phyloP scores from a whole-genome alignment of 2,113 vertebrate species.

The Brienomyrus longianalis region DNA sequence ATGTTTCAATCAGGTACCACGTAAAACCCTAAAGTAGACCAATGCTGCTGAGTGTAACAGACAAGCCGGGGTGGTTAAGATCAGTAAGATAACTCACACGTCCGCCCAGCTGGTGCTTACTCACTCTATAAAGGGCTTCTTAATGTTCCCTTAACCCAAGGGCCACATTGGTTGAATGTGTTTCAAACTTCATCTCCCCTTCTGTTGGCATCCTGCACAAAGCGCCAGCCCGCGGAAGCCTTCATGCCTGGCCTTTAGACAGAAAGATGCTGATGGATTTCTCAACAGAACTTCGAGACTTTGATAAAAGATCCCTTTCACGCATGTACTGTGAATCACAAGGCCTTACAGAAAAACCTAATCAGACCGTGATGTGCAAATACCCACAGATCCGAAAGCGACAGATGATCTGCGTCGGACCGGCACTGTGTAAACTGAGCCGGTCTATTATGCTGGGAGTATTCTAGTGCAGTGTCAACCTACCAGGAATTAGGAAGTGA shows the following conservation, averaged over 20 bases:
- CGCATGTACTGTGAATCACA: neutral
- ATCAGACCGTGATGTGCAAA: neutral
- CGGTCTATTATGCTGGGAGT: neutral
- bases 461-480: too few species aligned
- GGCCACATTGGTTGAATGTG: neutral
- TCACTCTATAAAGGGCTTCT: neutral
- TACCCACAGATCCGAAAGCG: neutral
- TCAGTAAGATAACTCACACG: neutral
- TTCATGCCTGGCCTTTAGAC: slow-evolving; percentile 28
- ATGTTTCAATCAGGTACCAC: neutral
- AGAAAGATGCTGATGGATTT: slow-evolving; percentile 46
- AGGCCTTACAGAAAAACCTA: neutral
- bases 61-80: neutral
- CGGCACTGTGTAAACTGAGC: neutral
- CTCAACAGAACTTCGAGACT: slow-evolving; percentile 41
- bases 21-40: neutral
- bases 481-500: neutral
- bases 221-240: slow-evolving; percentile 32
- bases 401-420: neutral
- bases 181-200: slow-evolving; percentile 37
- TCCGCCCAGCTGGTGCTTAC: neutral
- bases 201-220: slow-evolving; percentile 25
- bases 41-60: neutral
- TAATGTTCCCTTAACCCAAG: neutral
- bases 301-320: slow-evolving; percentile 41